Conservation (phyloP, 2,797 vertebrate genomes). For the Scleropages formosus region DNA sequence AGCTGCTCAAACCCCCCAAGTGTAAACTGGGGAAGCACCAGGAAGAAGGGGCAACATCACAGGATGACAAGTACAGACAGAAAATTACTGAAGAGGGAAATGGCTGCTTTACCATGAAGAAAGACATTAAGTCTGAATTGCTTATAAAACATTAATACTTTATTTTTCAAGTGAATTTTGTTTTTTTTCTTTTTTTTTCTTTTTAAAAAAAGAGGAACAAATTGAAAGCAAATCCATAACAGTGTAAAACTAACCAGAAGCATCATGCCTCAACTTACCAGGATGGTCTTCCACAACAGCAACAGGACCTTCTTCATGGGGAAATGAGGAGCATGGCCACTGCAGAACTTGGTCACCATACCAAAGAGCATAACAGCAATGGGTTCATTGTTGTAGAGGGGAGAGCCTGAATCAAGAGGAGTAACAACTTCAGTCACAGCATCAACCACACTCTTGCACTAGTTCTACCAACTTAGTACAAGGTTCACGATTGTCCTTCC, state of each 20-base stretch:
- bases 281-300: conserved; percentile 91
- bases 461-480: background rate
- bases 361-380: conserved; percentile 97
- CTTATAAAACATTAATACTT: too few relatives aligned
- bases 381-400: conserved; percentile 89
- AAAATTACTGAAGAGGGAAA: background rate
- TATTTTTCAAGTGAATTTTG: too few relatives aligned
- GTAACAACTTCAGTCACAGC: background rate
- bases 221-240: too few relatives aligned
- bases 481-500: background rate
- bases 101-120: background rate
- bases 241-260: background rate
- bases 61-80: background rate
- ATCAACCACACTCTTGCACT: background rate
- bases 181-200: too few relatives aligned
- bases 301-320: conserved; percentile 98
- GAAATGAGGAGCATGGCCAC: conserved; percentile 94
- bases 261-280: conserved; percentile 70
- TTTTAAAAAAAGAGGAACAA: too few relatives aligned
- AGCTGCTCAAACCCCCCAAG: conserved; percentile 94
- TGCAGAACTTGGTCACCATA: conserved; percentile 99
- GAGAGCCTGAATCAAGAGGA: conserved; percentile 70
- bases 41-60: background rate
- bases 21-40: conserved; percentile 73
- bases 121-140: background rate